A percentile compares a stretch with the other conserved stretches of the same genome.
phyloP scores from a whole-genome alignment of 2,797 vertebrate species.

The Otolemur crassicaudatus region DNA sequence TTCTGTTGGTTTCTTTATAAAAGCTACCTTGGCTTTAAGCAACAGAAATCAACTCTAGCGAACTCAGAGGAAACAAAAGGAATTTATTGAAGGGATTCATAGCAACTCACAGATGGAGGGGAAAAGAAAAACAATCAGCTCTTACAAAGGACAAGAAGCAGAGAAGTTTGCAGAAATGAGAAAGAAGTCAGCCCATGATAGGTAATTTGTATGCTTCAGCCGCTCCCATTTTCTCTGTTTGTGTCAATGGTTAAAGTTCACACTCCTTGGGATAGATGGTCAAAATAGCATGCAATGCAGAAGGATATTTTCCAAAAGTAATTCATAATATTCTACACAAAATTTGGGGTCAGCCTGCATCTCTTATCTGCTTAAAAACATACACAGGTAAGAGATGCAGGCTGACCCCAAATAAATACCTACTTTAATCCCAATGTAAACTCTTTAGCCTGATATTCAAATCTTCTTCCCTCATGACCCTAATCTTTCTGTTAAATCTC shows the following conservation, averaged over 20 bases:
- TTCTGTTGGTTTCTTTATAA: constrained; percentile 17
- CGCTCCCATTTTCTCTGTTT: background rate
- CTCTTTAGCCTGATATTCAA: background rate
- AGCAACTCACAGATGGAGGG: background rate
- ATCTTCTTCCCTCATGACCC: background rate
- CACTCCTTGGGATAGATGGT: background rate
- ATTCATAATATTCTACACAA: background rate
- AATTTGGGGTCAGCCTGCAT: background rate
- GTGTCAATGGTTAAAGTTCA: background rate
- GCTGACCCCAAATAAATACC: background rate
- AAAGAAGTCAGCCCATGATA: background rate
- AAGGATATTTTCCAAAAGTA: background rate
- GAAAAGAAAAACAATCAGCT: background rate
- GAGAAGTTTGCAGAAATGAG: background rate
- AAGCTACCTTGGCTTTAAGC: constrained; percentile 3
- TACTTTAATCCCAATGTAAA: background rate
- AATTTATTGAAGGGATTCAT: background rate
- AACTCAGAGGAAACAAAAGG: background rate
- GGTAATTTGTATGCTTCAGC: background rate
- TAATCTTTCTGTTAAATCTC: background rate
- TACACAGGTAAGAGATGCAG: background rate
- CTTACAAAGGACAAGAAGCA: background rate
- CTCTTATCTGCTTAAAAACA: background rate
- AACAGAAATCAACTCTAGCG: background rate
- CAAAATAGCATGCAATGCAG: background rate